Evolutionary conservation across 1,140 invertebrate species (phyloP), one percentile per base, ranked within the genome.

Genomic region (Steinernema feltiae): DNA sequence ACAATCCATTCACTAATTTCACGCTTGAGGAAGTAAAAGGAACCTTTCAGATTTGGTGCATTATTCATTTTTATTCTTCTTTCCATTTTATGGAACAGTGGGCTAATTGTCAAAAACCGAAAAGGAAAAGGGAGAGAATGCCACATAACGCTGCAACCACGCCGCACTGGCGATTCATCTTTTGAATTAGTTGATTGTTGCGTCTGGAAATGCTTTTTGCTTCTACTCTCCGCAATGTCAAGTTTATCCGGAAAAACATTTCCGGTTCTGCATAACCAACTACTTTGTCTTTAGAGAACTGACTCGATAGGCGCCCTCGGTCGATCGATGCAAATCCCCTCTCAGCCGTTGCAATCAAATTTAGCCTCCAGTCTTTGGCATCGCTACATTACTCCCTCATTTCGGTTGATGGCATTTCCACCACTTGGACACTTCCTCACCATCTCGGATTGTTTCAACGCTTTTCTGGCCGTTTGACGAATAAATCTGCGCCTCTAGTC

Each of bases 271-370:
- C 53, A 21, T 63, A 63, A 63, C 53, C 24, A 63, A n/a, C 53
- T 21, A 63, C 53, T 63, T 63, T 63, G 53, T 63, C 53, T 63
- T 63, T 63, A 3, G 24, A 15, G 53, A 63, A 63, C 53, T 21
- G 24, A 27, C 3, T 15, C 53, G 53, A 63, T 63, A 63, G 7
- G 53, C n/a, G 7, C 53, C 53, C 7, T 63, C 15, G 53, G 12
- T 63, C 53, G 53, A 63, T 63, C 53, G 53, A 63, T 63, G 53
- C 53, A 63, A 63, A 63, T 63, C 53, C 53, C 15, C 53, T 27
- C 24, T n/a, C 24, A 63, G 53, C 53, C 24, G 2, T 27, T 63
- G 53, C 53, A 63, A 63, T 63, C 53, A 63, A 63, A 63, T 63
- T 63, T 63, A 21, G 53, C 24, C 53, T 63, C 15, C 15, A 63